These are phyloP conservation scores for Meriones unguiculatus DNA, from an alignment of 2,113 vertebrate species.

Conservation along the genomic window DNA sequence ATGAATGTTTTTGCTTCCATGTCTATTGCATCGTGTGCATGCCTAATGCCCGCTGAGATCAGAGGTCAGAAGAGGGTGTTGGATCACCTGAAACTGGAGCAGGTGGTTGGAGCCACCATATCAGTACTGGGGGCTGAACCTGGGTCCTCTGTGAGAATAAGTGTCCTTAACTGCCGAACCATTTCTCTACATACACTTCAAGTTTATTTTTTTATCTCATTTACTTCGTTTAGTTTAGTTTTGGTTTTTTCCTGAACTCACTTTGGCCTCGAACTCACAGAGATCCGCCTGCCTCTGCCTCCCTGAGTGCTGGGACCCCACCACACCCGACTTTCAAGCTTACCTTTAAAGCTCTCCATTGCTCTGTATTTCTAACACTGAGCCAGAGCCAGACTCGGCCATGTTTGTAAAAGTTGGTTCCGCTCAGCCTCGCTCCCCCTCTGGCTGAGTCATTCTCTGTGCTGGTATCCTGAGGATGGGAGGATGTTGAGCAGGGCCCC, in stretches of 20 bases:
- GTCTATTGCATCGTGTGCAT: not conserved
- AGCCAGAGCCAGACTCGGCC: not conserved
- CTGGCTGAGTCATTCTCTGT: not conserved
- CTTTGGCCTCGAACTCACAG: no score
- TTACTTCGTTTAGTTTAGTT: no score
- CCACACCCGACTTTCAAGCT: not conserved
- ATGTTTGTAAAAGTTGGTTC: not conserved
- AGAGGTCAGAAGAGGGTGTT: not conserved
- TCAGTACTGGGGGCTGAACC: not conserved
- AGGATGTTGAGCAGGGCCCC: not conserved
- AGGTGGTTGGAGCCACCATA: not conserved
- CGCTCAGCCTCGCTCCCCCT: rapidly evolving
- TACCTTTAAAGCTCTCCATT: not conserved
- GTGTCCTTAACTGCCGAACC: not conserved
- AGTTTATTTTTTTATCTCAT: not conserved
- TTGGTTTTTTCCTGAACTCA: no score
- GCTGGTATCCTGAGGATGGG: rapidly evolving
- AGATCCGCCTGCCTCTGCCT: no score
- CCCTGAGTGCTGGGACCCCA: no score
- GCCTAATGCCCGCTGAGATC: not conserved
- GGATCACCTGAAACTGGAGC: not conserved
- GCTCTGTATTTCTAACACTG: not conserved
- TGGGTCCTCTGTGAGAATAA: not conserved
- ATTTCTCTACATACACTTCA: not conserved
- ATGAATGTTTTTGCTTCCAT: not conserved